Percentiles rank a stretch among this genome's conserved stretches.
Conservation (phyloP, 2,888 invertebrate genomes). For the Apoda limacodes region DNA sequence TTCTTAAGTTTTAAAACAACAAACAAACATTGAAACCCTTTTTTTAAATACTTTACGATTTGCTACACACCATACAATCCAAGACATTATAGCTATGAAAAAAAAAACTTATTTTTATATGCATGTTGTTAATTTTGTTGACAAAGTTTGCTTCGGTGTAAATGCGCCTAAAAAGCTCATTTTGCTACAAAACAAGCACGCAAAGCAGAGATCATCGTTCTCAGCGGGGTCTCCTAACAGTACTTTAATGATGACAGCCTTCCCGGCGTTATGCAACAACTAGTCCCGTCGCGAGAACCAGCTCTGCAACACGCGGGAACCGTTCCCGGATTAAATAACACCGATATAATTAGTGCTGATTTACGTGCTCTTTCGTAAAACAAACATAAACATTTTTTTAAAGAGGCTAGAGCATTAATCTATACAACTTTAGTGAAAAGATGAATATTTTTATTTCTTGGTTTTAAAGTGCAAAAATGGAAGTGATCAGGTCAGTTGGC, state of each 20-base stretch:
- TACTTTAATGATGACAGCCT: slow-evolving; percentile 53
- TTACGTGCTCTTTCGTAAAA: neutral
- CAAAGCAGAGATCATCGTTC: slow-evolving; percentile 62
- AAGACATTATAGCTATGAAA: slow-evolving; percentile 6
- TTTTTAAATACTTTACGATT: slow-evolving; percentile 4
- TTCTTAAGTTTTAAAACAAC: neutral
- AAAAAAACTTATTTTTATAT: neutral
- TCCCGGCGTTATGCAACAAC: slow-evolving; percentile 54
- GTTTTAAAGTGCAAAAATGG: slow-evolving; percentile 19
- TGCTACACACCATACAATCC: too few relatives aligned
- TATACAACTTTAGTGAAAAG: neutral
- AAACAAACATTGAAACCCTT: neutral
- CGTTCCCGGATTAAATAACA: slow-evolving; percentile 12
- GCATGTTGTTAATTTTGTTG: too few relatives aligned
- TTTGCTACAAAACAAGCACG: slow-evolving; percentile 60
- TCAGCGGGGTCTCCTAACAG: slow-evolving; percentile 64
- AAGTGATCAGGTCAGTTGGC: slow-evolving; percentile 25
- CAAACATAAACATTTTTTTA: slow-evolving; percentile 1
- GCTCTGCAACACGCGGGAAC: slow-evolving; percentile 39
- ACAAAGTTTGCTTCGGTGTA: slow-evolving; percentile 39
- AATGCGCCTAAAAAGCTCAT: slow-evolving; percentile 50
- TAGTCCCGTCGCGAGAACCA: slow-evolving; percentile 53
- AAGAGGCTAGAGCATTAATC: neutral
- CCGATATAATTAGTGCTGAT: neutral
- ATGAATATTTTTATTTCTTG: slow-evolving; percentile 2